Evolutionary conservation across 1,140 invertebrate species (phyloP).

Genomic region (Calliphora vicina): DNA sequence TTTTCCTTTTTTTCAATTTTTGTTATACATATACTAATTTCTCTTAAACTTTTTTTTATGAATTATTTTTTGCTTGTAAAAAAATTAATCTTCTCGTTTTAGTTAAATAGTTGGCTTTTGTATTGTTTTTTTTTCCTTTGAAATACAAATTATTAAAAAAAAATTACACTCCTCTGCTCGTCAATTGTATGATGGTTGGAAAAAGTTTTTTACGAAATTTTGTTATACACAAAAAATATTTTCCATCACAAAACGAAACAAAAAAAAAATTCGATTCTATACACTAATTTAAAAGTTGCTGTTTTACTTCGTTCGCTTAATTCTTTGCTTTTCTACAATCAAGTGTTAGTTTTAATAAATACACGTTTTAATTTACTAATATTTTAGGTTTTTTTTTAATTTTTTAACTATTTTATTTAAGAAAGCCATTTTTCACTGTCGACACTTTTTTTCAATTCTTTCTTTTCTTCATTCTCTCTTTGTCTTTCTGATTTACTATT

Average conservation of each 20-base stretch:
- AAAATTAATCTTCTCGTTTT: background rate
- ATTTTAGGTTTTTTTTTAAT: background rate
- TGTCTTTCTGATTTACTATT: conserved; percentile 9
- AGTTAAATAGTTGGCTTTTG: background rate
- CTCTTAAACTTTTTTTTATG: background rate
- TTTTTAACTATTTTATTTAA: conserved; percentile 17
- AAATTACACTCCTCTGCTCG: background rate
- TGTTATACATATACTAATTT: too few relatives aligned
- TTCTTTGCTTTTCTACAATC: background rate
- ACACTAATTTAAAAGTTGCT: background rate
- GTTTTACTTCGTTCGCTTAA: background rate
- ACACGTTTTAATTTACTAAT: background rate
- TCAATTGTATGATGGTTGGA: conserved; percentile 8
- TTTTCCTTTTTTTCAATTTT: background rate
- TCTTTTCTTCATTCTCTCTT: conserved; percentile 1
- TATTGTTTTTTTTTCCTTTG: background rate
- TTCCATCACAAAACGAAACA: conserved; percentile 9
- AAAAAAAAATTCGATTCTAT: background rate
- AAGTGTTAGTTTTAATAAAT: background rate
- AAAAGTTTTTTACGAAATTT: conserved; percentile 17
- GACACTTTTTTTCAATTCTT: conserved; percentile 15
- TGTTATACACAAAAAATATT: conserved; percentile 17
- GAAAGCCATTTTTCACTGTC: conserved; percentile 15
- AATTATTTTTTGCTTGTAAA: background rate
- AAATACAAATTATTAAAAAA: background rate